Base-by-base conservation (phyloP, 2,888 invertebrate genomes). In the Chrysolina americana region DNA sequence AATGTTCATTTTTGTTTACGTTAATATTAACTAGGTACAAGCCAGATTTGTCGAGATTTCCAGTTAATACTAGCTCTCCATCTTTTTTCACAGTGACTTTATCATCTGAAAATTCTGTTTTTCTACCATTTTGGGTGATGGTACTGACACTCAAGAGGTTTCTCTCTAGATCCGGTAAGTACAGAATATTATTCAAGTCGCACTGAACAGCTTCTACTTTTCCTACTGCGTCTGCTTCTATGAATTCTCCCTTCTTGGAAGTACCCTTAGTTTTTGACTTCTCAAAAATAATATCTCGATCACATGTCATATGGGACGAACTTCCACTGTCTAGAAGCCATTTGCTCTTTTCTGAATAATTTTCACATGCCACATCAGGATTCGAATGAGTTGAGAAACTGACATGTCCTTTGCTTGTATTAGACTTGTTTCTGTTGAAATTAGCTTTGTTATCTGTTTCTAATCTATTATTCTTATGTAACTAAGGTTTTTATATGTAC, bases 1-100 rank as follows among this genome's bases (percentile, higher is more conserved):
- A 28, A 28, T 59, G 59, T 21, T 59, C 28, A 41, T 41, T 64
- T 17, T 11, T 8, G 13, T 64, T 41, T 15, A 36, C 41, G 13
- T 36, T 13, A 63, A 17, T 17, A 36, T 17, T 15, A n/a, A 63
- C 41, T 36, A n/a, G 41, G n/a, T n/a, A 63, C 63, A 63, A 63
- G 15, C 63, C 28, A 63, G 44, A 44, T 44, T 44, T 44, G 44
- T 44, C 44, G 44, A 44, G 44, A 4, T 44, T 44, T 15, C 44
- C 44, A 8, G 44, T 44, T 44, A 44, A 44, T 44, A 44, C 1
- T 44, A 44, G 44, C 15, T 44, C 15, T 44, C 44, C 10, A 44
- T 44, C 8, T 44, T 44, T 44, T 44, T 44, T 6, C 44, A 44
- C 44, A 44, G 44, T 44, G 2, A 44, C 44, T 15, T 44, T 44